Percentiles rank a stretch among this genome's conserved stretches.
Evolutionary conservation across 2,113 vertebrate species (phyloP).

Genomic region (Oriolus oriolus): DNA sequence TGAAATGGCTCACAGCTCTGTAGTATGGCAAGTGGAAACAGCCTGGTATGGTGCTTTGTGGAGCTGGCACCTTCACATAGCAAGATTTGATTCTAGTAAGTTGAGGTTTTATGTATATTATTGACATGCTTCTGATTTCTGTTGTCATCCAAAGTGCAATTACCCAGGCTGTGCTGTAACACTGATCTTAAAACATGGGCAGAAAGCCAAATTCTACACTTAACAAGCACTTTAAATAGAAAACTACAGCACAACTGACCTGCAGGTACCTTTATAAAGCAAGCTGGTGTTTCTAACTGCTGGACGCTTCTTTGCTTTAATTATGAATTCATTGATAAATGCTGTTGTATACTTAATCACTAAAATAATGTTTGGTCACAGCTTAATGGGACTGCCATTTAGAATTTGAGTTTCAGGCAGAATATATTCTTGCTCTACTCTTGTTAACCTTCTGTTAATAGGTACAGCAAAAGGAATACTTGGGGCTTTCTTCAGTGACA

Average conservation of each 20-base stretch:
- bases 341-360: background rate
- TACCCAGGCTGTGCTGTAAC: background rate
- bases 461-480: background rate
- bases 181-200: background rate
- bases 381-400: background rate
- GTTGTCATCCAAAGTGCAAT: background rate
- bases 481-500: background rate
- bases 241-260: background rate
- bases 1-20: background rate
- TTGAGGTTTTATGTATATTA: background rate
- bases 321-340: background rate
- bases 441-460: background rate
- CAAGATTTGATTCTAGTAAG: background rate
- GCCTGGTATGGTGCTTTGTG: background rate
- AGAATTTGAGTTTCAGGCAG: background rate
- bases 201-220: constrained; percentile 18
- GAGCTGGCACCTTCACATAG: background rate
- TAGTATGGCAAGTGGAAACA: background rate
- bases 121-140: background rate
- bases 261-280: background rate
- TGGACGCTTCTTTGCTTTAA: background rate
- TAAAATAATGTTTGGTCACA: background rate
- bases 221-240: constrained; percentile 35
- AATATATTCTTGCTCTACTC: background rate
- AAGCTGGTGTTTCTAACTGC: background rate